Conservation (phyloP, 1,140 invertebrate species). For the Bombus impatiens region DNA sequence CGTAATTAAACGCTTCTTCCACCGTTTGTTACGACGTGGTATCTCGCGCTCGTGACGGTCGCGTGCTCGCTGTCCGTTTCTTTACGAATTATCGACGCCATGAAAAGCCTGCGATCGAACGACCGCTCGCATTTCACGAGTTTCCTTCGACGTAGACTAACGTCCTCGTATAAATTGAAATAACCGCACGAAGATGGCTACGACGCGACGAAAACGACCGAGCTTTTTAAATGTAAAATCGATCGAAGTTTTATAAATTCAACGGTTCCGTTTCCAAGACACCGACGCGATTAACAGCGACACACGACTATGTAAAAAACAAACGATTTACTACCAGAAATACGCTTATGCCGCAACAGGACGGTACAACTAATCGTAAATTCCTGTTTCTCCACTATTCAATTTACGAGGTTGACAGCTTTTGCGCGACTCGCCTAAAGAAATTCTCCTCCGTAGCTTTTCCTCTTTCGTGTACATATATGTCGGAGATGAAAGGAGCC, state of each 20-base stretch:
- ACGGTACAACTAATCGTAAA: background rate
- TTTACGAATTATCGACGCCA: background rate
- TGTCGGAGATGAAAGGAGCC: too few species aligned
- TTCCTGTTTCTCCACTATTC: background rate
- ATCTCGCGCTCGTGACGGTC: background rate
- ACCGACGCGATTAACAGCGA: too few species aligned
- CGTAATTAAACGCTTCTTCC: constrained; percentile 23
- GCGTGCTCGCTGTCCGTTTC: background rate
- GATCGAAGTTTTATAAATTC: too few species aligned
- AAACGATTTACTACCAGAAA: too few species aligned
- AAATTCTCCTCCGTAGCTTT: background rate
- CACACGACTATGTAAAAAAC: too few species aligned
- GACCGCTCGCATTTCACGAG: background rate
- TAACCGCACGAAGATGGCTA: too few species aligned
- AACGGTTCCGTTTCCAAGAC: too few species aligned
- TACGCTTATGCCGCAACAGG: too few species aligned
- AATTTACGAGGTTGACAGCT: background rate
- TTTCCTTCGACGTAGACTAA: background rate
- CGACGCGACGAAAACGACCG: too few species aligned
- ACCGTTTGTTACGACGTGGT: background rate
- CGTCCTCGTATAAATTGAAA: background rate
- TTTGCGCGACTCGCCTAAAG: background rate
- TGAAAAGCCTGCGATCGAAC: background rate
- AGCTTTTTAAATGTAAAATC: too few species aligned
- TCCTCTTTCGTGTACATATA: background rate